Base-by-base conservation (phyloP, 2,888 invertebrate species). In the Agrotis puta region DNA sequence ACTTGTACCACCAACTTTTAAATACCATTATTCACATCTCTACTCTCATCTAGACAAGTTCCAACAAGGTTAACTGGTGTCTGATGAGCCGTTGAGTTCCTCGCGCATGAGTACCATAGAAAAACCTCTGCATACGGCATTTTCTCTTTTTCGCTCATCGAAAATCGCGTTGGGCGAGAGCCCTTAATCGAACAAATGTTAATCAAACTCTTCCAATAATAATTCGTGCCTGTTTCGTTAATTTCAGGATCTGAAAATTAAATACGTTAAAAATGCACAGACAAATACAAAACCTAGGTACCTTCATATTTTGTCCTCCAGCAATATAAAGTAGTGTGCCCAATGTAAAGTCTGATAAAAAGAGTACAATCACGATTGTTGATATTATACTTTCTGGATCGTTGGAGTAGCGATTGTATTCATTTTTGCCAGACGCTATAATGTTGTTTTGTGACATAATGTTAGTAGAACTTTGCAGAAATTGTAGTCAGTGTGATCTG, bases 321-420 rank as follows among this genome's bases (percentile, higher is more conserved):
- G 48, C 22, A 65, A 66, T 65, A 65, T 39, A 66, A 24, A 65
- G 65, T 13, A 66, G 33, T 39, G 47, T 66, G 14, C 65, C 47
- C 33, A 65, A 47, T 22, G 65, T 39, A 39, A 66, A 66, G 14
- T 66, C 65, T n/a, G 65, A 64, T 7, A 66, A 4, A 22, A 65
- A 65, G 11, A 66, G 65, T 22, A 65, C 65, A 11, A 66, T 65
- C 22, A 65, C 65, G 2, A 66, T n/a, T 22, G 65, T 66, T n/a
- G 47, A n/a, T 22, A 66, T 11, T 48, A 65, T 16, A 24, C n/a
- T 48, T 48, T 65, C 65, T 65, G 33, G 7, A 13, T 45, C 65
- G 33, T 4, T 16, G 33, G 47, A 16, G n/a, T 33, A 33, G 14
- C 22, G 33, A 48, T 22, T 22, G 18, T 22, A n/a, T 22, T 45